Evolutionary conservation across 2,888 invertebrate genomes (phyloP).

Genomic region (Lithophane leautieri): DNA sequence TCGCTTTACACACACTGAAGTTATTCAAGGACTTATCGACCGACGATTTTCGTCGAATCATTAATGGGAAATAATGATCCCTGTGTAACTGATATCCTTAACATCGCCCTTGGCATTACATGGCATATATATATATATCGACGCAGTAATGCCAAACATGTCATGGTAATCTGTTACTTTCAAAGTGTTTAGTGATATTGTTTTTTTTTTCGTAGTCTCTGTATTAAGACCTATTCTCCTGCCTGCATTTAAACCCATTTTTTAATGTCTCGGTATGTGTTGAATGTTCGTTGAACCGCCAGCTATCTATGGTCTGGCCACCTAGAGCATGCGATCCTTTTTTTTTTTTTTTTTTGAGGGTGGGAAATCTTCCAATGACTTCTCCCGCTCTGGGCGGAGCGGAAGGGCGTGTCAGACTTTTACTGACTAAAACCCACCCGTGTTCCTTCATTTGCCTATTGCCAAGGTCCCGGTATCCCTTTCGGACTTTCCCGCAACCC

Average conservation of each 20-base stretch:
- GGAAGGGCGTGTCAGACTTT: too few species aligned
- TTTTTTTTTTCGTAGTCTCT: not conserved
- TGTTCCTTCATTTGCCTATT: too few species aligned
- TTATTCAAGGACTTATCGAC: conserved; percentile 8
- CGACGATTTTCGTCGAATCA: conserved; percentile 3
- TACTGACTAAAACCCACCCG: too few species aligned
- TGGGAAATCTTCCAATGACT: too few species aligned
- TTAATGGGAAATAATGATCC: conserved; percentile 25
- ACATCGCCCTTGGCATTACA: not conserved
- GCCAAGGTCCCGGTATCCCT: too few species aligned
- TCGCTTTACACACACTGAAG: not conserved
- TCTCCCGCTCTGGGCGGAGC: too few species aligned
- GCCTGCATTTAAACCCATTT: not conserved
- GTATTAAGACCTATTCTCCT: not conserved
- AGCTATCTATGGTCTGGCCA: not conserved
- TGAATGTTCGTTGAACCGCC: not conserved
- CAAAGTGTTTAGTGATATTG: not conserved
- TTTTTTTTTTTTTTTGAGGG: too few species aligned
- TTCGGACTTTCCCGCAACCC: too few species aligned
- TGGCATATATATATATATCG: not conserved
- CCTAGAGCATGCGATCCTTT: not conserved
- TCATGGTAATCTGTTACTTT: not conserved
- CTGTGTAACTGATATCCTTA: conserved; percentile 17
- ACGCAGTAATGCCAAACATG: too few species aligned
- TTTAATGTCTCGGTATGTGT: not conserved